phyloP scores from a whole-genome alignment of 2,797 vertebrate genomes.

The Pseudochaenichthys georgianus region DNA sequence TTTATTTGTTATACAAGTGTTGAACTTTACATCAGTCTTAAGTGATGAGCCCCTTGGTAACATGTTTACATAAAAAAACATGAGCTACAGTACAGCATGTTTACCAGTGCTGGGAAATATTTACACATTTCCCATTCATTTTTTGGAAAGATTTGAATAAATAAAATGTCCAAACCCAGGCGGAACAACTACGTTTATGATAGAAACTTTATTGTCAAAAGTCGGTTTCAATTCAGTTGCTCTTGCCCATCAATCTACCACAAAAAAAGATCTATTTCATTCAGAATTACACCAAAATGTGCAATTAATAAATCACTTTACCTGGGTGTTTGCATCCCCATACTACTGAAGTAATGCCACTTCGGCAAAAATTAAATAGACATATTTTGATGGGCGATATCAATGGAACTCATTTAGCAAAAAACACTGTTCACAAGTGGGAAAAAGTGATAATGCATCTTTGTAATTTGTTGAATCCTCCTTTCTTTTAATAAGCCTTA shows the following conservation, averaged over 20 bases:
- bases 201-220: slow-evolving; percentile 90
- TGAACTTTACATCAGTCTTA: slow-evolving; percentile 99
- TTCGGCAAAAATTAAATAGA: slow-evolving; percentile 91
- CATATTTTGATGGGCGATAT: slow-evolving; percentile 85
- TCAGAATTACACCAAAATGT: slow-evolving; percentile 87
- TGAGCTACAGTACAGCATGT: slow-evolving; percentile 88
- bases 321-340: slow-evolving; percentile 72
- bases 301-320: slow-evolving; percentile 90
- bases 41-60: slow-evolving; percentile 98
- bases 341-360: slow-evolving; percentile 79
- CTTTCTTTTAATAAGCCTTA: slow-evolving; percentile 74
- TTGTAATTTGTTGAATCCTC: slow-evolving; percentile 76
- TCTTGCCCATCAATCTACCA: slow-evolving; percentile 80
- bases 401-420: slow-evolving; percentile 83
- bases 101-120: slow-evolving; percentile 93
- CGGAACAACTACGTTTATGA: slow-evolving; percentile 90
- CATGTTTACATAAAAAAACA: slow-evolving; percentile 95
- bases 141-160: slow-evolving; percentile 84
- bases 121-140: slow-evolving; percentile 90
- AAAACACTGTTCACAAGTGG: slow-evolving; percentile 90
- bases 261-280: slow-evolving; percentile 83
- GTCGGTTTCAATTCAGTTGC: slow-evolving; percentile 82
- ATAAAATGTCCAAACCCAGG: slow-evolving; percentile 95
- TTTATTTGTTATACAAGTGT: slow-evolving; percentile 99
- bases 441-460: slow-evolving; percentile 87